A percentile compares a stretch with the other conserved stretches of the same genome.
Conservation (phyloP, 1,140 invertebrate species). For the Drosophila hydei region DNA sequence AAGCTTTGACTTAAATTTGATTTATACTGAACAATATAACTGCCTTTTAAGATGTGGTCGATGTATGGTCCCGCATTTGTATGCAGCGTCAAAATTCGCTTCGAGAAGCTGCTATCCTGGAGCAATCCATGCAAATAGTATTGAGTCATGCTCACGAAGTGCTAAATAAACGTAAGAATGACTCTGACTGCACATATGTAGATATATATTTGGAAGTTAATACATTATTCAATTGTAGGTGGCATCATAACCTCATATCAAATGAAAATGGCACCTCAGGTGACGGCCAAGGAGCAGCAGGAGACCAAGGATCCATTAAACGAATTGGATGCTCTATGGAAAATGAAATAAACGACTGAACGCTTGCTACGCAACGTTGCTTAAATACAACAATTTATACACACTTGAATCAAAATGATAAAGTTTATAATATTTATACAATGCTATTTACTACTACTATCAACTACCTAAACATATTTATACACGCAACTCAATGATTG, state of each 20-base stretch:
- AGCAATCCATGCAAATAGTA: slow-evolving; percentile 83
- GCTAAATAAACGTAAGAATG: slow-evolving; percentile 75
- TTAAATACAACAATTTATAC: slow-evolving; percentile 22
- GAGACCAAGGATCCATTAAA: slow-evolving; percentile 83
- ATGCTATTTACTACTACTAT: slow-evolving; percentile 38
- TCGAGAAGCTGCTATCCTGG: slow-evolving; percentile 65
- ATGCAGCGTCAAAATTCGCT: slow-evolving; percentile 78
- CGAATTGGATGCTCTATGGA: slow-evolving; percentile 83
- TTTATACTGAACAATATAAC: no score
- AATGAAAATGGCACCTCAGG: slow-evolving; percentile 83
- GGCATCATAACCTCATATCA: slow-evolving; percentile 84
- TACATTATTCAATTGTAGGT: slow-evolving; percentile 33
- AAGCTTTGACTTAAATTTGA: no score
- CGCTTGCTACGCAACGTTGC: slow-evolving; percentile 33
- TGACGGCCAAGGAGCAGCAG: slow-evolving; percentile 77
- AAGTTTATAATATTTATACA: slow-evolving; percentile 36
- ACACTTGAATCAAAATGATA: slow-evolving; percentile 41
- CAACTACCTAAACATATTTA: slow-evolving; percentile 20
- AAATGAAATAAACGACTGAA: slow-evolving; percentile 76
- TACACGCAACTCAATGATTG: slow-evolving; percentile 47
- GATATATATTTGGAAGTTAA: background rate
- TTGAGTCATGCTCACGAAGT: slow-evolving; percentile 78
- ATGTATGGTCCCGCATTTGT: slow-evolving; percentile 83
- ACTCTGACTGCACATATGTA: background rate
- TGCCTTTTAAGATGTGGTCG: slow-evolving; percentile 69